These are phyloP conservation scores for Picus viridis DNA, from an alignment of 2,797 vertebrate species.

Conservation along the genomic window DNA sequence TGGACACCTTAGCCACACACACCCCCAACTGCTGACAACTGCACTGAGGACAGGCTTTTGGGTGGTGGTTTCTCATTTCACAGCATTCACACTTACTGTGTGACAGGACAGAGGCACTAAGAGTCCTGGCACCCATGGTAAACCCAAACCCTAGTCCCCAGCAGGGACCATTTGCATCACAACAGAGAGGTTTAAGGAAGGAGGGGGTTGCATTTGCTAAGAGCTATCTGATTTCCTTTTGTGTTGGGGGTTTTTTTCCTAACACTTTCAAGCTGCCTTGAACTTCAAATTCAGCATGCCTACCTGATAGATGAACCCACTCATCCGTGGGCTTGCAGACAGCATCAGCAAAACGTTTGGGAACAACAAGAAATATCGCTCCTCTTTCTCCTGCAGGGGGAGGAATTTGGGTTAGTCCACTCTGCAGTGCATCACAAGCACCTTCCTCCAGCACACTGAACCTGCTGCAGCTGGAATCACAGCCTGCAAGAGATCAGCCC, in stretches of 20 bases:
- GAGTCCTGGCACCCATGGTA: not conserved
- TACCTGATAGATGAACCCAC: constrained; percentile 98
- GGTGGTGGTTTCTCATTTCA: not conserved
- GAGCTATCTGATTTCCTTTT: constrained; percentile 25
- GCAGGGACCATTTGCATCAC: not conserved
- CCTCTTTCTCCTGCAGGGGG: constrained; percentile 90
- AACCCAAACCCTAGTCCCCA: not conserved
- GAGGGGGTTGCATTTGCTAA: constrained; percentile 10
- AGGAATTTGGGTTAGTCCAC: not conserved
- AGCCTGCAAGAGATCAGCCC: not conserved
- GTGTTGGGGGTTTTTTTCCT: too few species aligned
- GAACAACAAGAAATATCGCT: constrained; percentile 95
- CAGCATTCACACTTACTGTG: constrained; percentile 1
- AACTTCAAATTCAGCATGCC: constrained; percentile 46
- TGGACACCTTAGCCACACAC: not conserved
- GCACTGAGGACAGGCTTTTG: not conserved
- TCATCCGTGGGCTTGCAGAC: constrained; percentile 96
- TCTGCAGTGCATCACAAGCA: not conserved
- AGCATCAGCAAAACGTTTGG: constrained; percentile 90
- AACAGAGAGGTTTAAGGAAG: not conserved
- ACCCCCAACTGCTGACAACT: not conserved
- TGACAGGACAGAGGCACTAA: not conserved
- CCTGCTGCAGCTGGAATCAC: not conserved
- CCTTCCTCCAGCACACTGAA: not conserved
- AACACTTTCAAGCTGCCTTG: not conserved